phyloP scores from a whole-genome alignment of 2,888 invertebrate genomes.

The Pardosa pseudoannulata region DNA sequence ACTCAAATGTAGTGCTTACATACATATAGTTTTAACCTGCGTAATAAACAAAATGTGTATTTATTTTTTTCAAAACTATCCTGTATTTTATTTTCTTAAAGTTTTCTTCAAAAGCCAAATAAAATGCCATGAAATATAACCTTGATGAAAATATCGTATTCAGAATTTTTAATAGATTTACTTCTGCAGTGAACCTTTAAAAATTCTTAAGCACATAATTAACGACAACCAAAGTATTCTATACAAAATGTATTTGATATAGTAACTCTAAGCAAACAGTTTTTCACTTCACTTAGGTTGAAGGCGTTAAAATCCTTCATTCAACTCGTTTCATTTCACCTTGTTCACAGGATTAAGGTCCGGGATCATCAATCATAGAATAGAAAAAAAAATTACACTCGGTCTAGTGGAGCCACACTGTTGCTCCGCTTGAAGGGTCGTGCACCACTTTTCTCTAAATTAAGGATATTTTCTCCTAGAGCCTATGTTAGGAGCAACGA shows the following conservation, averaged over 20 bases:
- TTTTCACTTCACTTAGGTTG: background rate
- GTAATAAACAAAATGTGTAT: too few relatives aligned
- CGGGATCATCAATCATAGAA: background rate
- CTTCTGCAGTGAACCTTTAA: too few relatives aligned
- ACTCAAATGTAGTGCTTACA: too few relatives aligned
- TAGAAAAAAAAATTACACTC: background rate
- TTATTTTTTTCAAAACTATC: too few relatives aligned
- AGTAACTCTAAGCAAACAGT: background rate
- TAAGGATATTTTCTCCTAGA: background rate
- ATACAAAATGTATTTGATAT: background rate
- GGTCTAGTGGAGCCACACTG: background rate
- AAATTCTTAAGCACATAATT: too few relatives aligned
- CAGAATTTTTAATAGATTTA: too few relatives aligned
- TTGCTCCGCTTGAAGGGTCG: background rate
- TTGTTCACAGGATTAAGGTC: background rate
- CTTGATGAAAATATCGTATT: too few relatives aligned
- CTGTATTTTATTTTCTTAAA: too few relatives aligned
- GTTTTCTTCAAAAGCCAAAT: too few relatives aligned
- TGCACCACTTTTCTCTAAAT: background rate
- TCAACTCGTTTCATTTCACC: background rate
- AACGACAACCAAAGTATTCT: too few relatives aligned
- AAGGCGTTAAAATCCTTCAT: background rate
- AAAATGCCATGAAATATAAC: too few relatives aligned
- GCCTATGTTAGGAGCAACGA: background rate
- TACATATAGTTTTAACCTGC: too few relatives aligned